Percentiles rank a stretch among this genome's conserved stretches.
phyloP scores from a whole-genome alignment of 2,797 vertebrate species.

The Channa striata region DNA sequence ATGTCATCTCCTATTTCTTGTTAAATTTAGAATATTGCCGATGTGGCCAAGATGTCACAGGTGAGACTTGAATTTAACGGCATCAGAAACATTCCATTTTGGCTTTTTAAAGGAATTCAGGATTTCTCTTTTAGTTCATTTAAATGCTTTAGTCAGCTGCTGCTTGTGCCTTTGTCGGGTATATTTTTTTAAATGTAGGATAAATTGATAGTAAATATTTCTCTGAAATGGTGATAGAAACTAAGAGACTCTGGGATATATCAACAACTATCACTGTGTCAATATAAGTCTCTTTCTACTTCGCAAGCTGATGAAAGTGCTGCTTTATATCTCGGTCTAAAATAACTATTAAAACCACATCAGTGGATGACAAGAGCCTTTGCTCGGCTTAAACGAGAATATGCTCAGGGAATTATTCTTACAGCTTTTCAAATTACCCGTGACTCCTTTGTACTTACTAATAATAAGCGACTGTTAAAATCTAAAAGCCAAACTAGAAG shows the following conservation, averaged over 20 bases:
- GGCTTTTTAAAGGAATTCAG: no score
- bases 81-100: background rate
- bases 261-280: background rate
- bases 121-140: background rate
- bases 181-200: no score
- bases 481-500: constrained; percentile 1
- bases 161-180: background rate
- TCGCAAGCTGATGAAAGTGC: constrained; percentile 24
- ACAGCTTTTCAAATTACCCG: background rate
- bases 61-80: background rate
- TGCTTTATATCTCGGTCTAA: background rate
- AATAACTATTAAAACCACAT: background rate
- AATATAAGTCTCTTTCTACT: constrained; percentile 34
- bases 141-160: background rate
- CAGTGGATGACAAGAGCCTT: background rate
- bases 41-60: background rate
- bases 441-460: background rate
- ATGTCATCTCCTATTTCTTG: constrained; percentile 1
- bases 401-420: background rate
- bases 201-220: no score
- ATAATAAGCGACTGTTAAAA: background rate
- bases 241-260: background rate
- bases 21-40: background rate
- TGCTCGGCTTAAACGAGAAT: background rate
- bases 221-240: background rate